Conservation (phyloP, 2,113 vertebrate species). For the Hiodon tergisus region DNA sequence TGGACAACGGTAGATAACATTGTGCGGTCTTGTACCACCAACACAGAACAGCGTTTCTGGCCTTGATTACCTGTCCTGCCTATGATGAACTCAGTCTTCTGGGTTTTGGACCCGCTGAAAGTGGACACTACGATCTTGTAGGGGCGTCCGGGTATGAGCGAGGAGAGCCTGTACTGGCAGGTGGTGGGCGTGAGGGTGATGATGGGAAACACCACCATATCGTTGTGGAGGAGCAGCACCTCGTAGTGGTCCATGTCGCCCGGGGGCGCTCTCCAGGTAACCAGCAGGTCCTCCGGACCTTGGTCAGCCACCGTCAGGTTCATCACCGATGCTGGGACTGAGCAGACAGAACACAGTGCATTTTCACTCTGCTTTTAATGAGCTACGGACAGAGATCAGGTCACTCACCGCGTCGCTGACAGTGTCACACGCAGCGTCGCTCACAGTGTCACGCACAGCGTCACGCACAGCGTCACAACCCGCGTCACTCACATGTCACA, state of each 20-base stretch:
- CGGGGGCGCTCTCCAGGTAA: conserved; percentile 74
- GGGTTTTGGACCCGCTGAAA: conserved; percentile 75
- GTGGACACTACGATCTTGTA: conserved; percentile 94
- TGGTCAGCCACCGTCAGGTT: conserved; percentile 64
- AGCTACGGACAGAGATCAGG: too few species aligned
- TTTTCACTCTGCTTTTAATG: too few species aligned
- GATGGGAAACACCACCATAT: conserved; percentile 80
- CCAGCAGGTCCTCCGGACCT: conserved; percentile 73
- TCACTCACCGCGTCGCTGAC: too few species aligned
- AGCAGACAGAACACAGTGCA: neutral
- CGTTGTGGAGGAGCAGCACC: conserved; percentile 88
- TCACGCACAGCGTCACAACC: too few species aligned
- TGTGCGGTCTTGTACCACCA: too few species aligned
- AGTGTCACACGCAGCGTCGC: too few species aligned
- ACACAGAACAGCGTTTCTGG: too few species aligned
- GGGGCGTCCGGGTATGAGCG: conserved; percentile 79
- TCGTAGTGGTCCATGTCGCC: conserved; percentile 91
- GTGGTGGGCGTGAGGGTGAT: conserved; percentile 65
- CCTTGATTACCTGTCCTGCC: conserved; percentile 76
- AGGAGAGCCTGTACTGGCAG: conserved; percentile 66
- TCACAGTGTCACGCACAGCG: too few species aligned
- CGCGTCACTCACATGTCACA: too few species aligned
- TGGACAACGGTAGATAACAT: too few species aligned
- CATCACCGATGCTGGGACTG: conserved; percentile 83
- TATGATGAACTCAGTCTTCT: conserved; percentile 74